A percentile compares a stretch with the other conserved stretches of the same genome.
phyloP scores from a whole-genome alignment of 2,797 vertebrate species.

The Tapirus indicus region DNA sequence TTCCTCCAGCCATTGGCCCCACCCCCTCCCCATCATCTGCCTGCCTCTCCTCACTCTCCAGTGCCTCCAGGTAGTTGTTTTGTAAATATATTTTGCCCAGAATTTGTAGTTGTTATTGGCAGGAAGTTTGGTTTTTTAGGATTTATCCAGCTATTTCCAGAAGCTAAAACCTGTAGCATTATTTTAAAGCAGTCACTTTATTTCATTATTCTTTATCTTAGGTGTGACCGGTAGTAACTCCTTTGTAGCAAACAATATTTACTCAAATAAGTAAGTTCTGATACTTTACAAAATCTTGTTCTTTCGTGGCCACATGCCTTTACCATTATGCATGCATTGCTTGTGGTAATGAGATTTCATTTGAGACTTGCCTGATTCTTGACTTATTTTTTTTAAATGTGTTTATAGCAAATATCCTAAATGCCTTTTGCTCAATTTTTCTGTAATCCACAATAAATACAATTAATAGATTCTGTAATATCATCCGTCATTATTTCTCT shows the following conservation, averaged over 20 bases:
- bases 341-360: not conserved
- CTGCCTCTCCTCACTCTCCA: not conserved
- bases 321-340: not conserved
- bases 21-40: not conserved
- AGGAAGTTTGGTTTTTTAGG: not conserved
- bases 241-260: constrained; percentile 8
- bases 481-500: not conserved
- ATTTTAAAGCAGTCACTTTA: not conserved
- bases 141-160: not conserved
- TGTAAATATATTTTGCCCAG: not conserved
- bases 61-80: not conserved
- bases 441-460: not conserved
- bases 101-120: not conserved
- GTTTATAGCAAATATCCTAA: not conserved
- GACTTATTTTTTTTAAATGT: not conserved
- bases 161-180: not conserved
- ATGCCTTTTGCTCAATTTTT: not conserved
- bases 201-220: constrained; percentile 7
- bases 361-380: not conserved
- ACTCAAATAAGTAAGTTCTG: not conserved
- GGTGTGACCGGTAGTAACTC: not conserved
- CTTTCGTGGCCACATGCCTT: not conserved
- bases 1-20: not conserved
- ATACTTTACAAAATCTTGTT: constrained; percentile 16
- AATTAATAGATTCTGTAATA: not conserved